A percentile compares a stretch with the other conserved stretches of the same genome.
Conservation (phyloP, 2,113 vertebrate species). For the Glaucomys volans region DNA sequence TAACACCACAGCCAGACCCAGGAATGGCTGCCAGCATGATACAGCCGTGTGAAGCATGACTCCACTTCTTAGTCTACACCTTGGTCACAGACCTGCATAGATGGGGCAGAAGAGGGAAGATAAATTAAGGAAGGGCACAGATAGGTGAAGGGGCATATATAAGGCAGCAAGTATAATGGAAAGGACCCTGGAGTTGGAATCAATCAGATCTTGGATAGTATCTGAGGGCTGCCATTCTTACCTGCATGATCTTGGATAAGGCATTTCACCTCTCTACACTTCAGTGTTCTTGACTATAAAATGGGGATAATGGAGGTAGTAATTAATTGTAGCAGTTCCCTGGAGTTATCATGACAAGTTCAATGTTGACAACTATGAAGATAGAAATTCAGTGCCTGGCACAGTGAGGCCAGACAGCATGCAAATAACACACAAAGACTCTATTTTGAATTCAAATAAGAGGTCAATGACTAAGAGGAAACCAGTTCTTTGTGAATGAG, state of each 20-base stretch:
- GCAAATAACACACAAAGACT: neutral
- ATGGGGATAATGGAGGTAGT: neutral
- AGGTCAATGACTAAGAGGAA: neutral
- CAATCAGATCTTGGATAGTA: neutral
- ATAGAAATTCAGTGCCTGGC: neutral
- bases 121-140: neutral
- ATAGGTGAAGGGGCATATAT: neutral
- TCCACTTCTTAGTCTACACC: conserved; percentile 93
- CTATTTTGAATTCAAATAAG: conserved; percentile 19
- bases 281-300: neutral
- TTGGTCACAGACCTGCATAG: conserved; percentile 93
- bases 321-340: neutral
- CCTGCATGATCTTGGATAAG: neutral
- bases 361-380: neutral
- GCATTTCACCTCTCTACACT: neutral
- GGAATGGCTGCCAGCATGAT: conserved; percentile 96
- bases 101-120: conserved; percentile 67
- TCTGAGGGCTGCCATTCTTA: neutral
- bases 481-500: neutral
- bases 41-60: conserved; percentile 97
- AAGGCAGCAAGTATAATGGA: neutral
- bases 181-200: neutral
- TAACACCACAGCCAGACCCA: conserved; percentile 95
- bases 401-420: neutral
- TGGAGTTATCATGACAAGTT: neutral